These are phyloP conservation scores for Phylloscopus trochilus DNA, from an alignment of 2,113 vertebrate genomes.

Conservation along the genomic window DNA sequence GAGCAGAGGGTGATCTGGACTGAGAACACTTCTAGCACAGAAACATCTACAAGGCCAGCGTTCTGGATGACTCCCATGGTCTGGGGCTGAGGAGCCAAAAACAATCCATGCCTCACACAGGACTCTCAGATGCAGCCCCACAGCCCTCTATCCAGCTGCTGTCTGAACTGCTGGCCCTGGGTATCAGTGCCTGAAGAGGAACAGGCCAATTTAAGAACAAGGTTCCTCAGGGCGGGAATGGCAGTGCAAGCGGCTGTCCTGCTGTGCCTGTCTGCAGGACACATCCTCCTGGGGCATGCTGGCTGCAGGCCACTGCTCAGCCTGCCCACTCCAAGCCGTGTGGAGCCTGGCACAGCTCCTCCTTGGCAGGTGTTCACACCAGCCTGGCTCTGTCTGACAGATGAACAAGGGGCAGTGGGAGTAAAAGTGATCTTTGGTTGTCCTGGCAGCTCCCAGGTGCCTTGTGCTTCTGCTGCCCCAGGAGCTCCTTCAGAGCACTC, in stretches of 20 bases:
- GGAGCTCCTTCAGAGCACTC: not conserved
- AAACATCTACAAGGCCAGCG: not conserved
- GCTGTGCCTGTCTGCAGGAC: not conserved
- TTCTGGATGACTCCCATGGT: not conserved
- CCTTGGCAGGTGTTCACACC: not conserved
- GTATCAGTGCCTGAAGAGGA: not conserved
- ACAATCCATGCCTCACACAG: not conserved
- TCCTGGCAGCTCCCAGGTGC: not conserved
- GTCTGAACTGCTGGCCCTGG: not conserved
- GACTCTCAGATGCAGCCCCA: not conserved
- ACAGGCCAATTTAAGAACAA: not conserved
- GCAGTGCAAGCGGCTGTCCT: not conserved
- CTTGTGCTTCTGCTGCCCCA: not conserved
- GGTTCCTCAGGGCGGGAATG: not conserved
- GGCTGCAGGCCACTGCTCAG: not conserved
- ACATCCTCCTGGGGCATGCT: not conserved
- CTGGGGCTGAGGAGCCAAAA: not conserved
- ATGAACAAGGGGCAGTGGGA: not conserved
- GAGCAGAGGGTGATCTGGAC: not conserved
- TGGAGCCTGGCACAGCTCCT: not conserved
- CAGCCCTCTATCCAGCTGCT: not conserved
- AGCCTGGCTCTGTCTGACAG: not conserved
- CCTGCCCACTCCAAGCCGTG: accelerated
- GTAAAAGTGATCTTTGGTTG: not conserved
- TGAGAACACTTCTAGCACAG: not conserved